These are phyloP conservation scores for Leucosticte australis DNA, from an alignment of 2,113 vertebrate species.

Conservation along the genomic window DNA sequence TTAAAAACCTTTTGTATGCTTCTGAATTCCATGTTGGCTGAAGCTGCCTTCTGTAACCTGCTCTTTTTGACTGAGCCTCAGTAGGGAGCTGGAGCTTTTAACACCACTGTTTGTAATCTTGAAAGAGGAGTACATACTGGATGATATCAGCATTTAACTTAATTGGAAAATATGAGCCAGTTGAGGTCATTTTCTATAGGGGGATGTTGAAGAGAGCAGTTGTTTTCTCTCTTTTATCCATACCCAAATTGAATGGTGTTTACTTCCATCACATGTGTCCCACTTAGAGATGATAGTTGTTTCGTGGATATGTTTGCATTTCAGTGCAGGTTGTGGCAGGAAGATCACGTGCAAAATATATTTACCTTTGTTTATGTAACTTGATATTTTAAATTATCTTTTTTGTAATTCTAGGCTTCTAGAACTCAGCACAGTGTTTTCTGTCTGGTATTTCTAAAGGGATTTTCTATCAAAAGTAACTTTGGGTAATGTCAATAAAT, in stretches of 20 bases:
- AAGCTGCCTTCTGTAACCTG: background rate
- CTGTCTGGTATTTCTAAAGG: background rate
- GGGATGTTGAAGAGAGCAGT: background rate
- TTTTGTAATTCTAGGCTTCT: background rate
- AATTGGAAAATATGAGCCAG: background rate
- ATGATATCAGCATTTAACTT: background rate
- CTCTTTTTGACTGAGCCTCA: background rate
- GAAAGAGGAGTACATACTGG: background rate
- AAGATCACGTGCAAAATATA: background rate
- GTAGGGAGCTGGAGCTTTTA: background rate
- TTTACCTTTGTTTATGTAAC: background rate
- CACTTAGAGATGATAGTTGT: background rate
- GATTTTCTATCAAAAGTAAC: background rate
- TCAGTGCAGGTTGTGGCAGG: background rate
- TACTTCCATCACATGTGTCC: background rate
- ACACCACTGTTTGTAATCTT: background rate
- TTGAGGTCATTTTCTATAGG: slow-evolving; percentile 16
- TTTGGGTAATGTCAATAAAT: background rate
- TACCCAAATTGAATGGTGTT: background rate
- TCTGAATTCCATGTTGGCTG: background rate
- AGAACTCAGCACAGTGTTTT: background rate
- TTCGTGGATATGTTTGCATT: background rate
- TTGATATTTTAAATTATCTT: background rate
- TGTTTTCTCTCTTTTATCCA: background rate
- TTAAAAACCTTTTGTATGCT: background rate